Evolutionary conservation across 1,140 invertebrate species (phyloP).

Genomic region (Homarus americanus): DNA sequence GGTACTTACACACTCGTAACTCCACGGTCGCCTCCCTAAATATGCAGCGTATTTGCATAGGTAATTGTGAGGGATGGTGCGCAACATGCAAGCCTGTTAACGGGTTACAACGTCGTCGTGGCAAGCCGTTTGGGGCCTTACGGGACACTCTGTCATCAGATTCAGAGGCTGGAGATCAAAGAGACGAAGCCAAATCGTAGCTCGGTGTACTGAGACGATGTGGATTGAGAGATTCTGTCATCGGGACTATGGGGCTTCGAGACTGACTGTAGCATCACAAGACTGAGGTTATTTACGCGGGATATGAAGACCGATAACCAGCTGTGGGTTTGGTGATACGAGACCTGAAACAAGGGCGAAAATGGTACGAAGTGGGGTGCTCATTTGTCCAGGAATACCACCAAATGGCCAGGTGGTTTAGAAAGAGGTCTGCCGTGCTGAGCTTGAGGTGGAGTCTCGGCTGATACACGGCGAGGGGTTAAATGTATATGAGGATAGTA

Average conservation of each 20-base stretch:
- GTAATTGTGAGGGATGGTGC: constrained; percentile 69
- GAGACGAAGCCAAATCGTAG: background rate
- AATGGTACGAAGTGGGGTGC: background rate
- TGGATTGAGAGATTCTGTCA: background rate
- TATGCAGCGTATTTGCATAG: constrained; percentile 72
- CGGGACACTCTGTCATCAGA: background rate
- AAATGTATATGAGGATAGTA: constrained; percentile 54
- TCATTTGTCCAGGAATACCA: constrained; percentile 30
- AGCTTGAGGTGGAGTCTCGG: constrained; percentile 43
- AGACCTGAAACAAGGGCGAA: constrained; percentile 43
- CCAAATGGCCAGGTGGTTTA: constrained; percentile 8
- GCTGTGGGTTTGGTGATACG: constrained; percentile 1
- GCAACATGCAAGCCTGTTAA: constrained; percentile 67
- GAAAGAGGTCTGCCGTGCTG: constrained; percentile 2
- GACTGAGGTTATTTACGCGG: background rate
- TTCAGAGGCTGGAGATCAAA: background rate
- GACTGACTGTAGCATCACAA: background rate
- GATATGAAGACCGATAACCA: background rate
- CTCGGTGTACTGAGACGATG: background rate
- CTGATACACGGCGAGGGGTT: constrained; percentile 50
- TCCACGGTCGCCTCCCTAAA: constrained; percentile 65
- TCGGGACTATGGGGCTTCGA: background rate
- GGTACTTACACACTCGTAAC: constrained; percentile 72
- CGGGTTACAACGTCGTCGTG: constrained; percentile 49
- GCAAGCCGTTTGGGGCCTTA: constrained; percentile 63